Conservation (phyloP, 2,888 invertebrate species). For the Drosophila tanythrix region DNA sequence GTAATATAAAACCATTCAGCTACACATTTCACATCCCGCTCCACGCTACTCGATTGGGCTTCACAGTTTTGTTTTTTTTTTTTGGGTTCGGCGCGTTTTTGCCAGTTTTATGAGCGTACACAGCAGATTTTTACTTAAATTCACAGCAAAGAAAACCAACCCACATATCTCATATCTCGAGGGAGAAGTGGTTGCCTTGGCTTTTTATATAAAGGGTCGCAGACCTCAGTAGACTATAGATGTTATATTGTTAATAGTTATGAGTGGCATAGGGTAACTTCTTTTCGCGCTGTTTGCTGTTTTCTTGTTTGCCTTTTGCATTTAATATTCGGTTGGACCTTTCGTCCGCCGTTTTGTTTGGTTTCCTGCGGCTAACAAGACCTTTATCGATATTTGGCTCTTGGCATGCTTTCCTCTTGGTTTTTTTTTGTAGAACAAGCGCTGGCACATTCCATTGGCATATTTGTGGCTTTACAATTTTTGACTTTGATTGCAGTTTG, state of each 20-base stretch:
- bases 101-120: slow-evolving; percentile 64
- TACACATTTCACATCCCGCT: slow-evolving; percentile 3
- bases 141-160: slow-evolving; percentile 15
- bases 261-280: slow-evolving; percentile 18
- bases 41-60: neutral
- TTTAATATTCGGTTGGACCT: slow-evolving; percentile 60
- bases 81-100: slow-evolving; percentile 27
- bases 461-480: slow-evolving; percentile 46
- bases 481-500: slow-evolving; percentile 46
- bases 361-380: slow-evolving; percentile 65
- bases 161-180: neutral
- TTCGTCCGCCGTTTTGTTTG: slow-evolving; percentile 43
- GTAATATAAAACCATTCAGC: neutral
- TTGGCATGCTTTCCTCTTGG: slow-evolving; percentile 43
- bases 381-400: slow-evolving; percentile 71
- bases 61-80: slow-evolving; percentile 13
- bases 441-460: neutral
- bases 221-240: neutral
- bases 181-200: slow-evolving; percentile 12
- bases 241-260: slow-evolving; percentile 1
- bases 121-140: slow-evolving; percentile 47
- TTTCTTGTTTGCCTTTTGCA: slow-evolving; percentile 15
- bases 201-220: slow-evolving; percentile 1
- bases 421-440: slow-evolving; percentile 36
- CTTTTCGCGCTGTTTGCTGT: slow-evolving; percentile 15